phyloP scores from a whole-genome alignment of 2,113 vertebrate species.

The Struthio camelus region DNA sequence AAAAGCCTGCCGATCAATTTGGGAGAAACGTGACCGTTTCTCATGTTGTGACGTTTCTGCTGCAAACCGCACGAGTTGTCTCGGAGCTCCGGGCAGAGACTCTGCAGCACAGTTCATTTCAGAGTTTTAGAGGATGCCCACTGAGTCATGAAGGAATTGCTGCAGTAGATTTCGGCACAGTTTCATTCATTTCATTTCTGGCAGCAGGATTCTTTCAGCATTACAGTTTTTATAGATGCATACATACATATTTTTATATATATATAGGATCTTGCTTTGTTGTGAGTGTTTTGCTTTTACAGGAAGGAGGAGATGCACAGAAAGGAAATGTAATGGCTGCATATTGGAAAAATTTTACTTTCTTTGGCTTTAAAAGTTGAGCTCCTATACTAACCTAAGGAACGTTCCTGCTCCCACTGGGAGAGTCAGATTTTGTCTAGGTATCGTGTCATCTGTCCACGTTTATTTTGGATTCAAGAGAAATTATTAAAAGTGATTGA shows the following conservation, averaged over 20 bases:
- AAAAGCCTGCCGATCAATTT: neutral
- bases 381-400: slow-evolving; percentile 43
- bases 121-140: neutral
- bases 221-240: slow-evolving; percentile 28
- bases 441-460: slow-evolving; percentile 66
- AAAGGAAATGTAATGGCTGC: slow-evolving; percentile 65
- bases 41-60: neutral
- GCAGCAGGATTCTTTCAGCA: slow-evolving; percentile 52
- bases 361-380: slow-evolving; percentile 66
- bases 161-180: slow-evolving; percentile 27
- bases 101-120: neutral
- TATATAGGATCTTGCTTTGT: slow-evolving; percentile 52
- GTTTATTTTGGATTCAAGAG: slow-evolving; percentile 53
- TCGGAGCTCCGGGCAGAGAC: neutral
- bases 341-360: slow-evolving; percentile 64
- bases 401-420: slow-evolving; percentile 54
- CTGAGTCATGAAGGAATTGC: neutral
- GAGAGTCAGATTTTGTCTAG: slow-evolving; percentile 64
- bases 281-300: slow-evolving; percentile 28
- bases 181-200: slow-evolving; percentile 61
- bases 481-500: slow-evolving; percentile 66
- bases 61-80: neutral
- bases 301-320: slow-evolving; percentile 54
- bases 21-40: neutral
- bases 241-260: slow-evolving; percentile 45